Conservation (phyloP, 2,113 vertebrate genomes). For the Siniperca knerii region DNA sequence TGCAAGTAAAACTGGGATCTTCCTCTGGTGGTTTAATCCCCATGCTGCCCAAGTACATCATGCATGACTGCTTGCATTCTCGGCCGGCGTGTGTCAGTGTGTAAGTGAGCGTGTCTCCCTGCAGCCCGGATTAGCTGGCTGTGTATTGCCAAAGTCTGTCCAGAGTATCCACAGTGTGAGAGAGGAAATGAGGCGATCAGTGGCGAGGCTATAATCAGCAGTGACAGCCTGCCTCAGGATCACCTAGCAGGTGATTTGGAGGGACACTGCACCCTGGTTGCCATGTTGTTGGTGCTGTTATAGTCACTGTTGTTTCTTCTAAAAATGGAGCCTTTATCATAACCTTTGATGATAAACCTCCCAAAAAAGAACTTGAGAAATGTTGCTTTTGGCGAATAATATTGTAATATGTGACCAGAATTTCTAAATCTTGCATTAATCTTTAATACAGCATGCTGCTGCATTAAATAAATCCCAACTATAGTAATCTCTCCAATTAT, state of each 20-base stretch:
- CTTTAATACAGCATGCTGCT: slow-evolving; percentile 20
- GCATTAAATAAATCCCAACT: slow-evolving; percentile 46
- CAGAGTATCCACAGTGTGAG: slow-evolving; percentile 39
- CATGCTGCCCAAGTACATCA: slow-evolving; percentile 32
- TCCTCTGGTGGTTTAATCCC: slow-evolving; percentile 47
- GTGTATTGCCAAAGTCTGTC: slow-evolving; percentile 37
- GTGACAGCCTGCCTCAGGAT: slow-evolving; percentile 27
- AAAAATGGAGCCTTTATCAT: not conserved
- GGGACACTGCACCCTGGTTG: not conserved
- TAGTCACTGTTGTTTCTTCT: slow-evolving; percentile 1
- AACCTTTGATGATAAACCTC: not conserved
- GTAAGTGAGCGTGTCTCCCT: slow-evolving; percentile 41
- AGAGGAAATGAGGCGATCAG: slow-evolving; percentile 65
- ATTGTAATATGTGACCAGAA: slow-evolving; percentile 3
- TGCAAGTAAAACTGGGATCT: slow-evolving; percentile 23
- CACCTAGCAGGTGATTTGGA: slow-evolving; percentile 37
- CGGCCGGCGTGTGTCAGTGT: not conserved
- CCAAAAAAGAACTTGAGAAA: not conserved
- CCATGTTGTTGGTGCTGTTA: slow-evolving; percentile 11
- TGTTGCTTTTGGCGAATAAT: not conserved
- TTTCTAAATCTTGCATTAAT: slow-evolving; percentile 13
- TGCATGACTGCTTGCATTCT: slow-evolving; percentile 41
- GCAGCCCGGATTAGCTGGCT: slow-evolving; percentile 56
- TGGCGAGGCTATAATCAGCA: slow-evolving; percentile 41
- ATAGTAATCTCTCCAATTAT: slow-evolving; percentile 23